Percentiles rank a stretch among this genome's conserved stretches.
Conservation (phyloP, 2,797 vertebrate species). For the Onychomys leucogaster region DNA sequence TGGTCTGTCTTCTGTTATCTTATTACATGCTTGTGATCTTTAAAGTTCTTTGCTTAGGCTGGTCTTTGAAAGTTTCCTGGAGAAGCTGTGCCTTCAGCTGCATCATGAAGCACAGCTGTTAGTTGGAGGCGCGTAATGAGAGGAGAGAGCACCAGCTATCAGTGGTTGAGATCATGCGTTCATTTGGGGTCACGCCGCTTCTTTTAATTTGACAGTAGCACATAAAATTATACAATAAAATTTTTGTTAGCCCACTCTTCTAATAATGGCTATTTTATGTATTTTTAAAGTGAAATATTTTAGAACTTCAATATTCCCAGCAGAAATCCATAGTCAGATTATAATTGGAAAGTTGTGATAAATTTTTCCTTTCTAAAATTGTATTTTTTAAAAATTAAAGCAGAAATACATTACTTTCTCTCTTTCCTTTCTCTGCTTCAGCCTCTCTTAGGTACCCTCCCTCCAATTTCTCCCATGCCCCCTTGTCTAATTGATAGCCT, state of each 20-base stretch:
- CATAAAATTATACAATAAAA: background rate
- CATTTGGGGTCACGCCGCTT: background rate
- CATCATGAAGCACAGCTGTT: background rate
- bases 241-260: background rate
- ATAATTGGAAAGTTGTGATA: background rate
- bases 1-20: constrained; percentile 45
- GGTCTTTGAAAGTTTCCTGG: constrained; percentile 38
- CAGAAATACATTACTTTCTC: background rate
- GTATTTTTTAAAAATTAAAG: background rate
- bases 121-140: background rate
- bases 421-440: background rate
- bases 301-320: constrained; percentile 9
- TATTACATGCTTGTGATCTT: constrained; percentile 59
- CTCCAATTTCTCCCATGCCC: background rate
- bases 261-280: constrained; percentile 1
- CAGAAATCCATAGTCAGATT: background rate
- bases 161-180: background rate
- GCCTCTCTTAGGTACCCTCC: too few relatives aligned
- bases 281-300: constrained; percentile 27
- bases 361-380: background rate
- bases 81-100: background rate
- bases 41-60: constrained; percentile 17
- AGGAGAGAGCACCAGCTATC: background rate
- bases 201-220: constrained; percentile 22
- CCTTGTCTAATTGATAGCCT: too few relatives aligned